Evolutionary conservation across 2,797 vertebrate species (phyloP).

Genomic region (Molossus alvarezi): DNA sequence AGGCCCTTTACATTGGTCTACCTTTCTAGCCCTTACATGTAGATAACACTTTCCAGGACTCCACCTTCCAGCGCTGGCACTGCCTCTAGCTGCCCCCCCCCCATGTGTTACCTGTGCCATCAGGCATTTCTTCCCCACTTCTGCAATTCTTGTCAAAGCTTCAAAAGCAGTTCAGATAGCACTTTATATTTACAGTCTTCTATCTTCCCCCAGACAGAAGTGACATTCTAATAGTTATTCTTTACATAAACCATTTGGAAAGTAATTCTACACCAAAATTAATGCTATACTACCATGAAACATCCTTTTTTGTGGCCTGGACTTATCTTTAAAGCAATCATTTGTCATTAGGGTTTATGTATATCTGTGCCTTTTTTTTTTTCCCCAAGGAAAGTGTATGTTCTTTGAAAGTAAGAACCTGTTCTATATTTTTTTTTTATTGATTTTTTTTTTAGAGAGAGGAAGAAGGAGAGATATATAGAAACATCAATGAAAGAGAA

Average conservation of each 20-base stretch:
- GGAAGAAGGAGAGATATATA: too few species aligned
- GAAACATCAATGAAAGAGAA: too few species aligned
- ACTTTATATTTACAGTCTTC: not conserved
- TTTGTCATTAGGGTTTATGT: not conserved
- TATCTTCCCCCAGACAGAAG: not conserved
- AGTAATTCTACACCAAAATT: not conserved
- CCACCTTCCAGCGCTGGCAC: not conserved
- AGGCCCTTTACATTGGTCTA: not conserved
- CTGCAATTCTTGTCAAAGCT: not conserved
- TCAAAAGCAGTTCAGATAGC: not conserved
- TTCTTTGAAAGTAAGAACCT: not conserved
- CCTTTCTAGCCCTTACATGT: not conserved
- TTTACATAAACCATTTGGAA: not conserved
- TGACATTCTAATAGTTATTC: not conserved
- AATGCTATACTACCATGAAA: not conserved
- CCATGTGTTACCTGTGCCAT: too few species aligned
- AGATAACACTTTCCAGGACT: not conserved
- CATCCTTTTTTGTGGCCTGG: not conserved
- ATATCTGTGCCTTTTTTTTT: not conserved
- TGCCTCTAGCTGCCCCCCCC: not conserved
- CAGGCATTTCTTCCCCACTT: not conserved
- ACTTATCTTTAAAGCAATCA: not conserved
- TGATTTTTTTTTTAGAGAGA: too few species aligned
- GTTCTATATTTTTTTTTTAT: not conserved
- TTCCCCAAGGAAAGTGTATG: not conserved